Percentiles rank a stretch among this genome's conserved stretches.
Conservation (phyloP, 2,113 vertebrate species). For the Brachirus orientalis region DNA sequence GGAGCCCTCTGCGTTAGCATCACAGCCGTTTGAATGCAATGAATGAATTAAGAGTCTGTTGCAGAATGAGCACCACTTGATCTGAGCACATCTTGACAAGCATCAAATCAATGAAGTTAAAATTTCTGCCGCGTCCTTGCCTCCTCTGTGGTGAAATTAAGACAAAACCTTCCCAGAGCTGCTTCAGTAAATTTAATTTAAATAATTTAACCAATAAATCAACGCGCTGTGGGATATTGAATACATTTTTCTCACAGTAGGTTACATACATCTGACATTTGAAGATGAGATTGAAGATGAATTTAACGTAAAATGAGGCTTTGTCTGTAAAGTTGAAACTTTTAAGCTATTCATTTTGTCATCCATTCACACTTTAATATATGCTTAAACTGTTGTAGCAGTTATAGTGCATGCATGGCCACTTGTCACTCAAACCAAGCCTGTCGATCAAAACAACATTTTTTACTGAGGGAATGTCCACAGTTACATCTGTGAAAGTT, state of each 20-base stretch:
- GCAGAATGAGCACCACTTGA: neutral
- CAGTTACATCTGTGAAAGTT: too few relatives aligned
- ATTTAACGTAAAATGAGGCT: neutral
- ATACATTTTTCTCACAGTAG: neutral
- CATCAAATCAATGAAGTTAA: neutral
- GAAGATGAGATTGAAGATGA: neutral
- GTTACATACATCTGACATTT: neutral
- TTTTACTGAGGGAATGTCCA: too few relatives aligned
- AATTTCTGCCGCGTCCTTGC: too few relatives aligned
- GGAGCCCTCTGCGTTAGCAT: neutral
- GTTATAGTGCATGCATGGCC: neutral
- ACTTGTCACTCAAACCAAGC: neutral
- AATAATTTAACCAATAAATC: neutral
- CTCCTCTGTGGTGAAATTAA: too few relatives aligned
- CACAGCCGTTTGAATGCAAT: neutral
- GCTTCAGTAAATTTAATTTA: neutral
- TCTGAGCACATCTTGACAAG: too few relatives aligned
- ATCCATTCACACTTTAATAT: neutral
- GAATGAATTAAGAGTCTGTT: neutral
- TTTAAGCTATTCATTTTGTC: neutral
- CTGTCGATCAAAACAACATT: slow-evolving; percentile 23
- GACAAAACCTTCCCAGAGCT: neutral
- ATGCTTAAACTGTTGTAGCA: neutral
- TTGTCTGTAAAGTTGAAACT: neutral
- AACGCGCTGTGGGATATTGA: neutral